phyloP scores from a whole-genome alignment of 2,888 invertebrate genomes.

The Schrankia costaestrigalis region DNA sequence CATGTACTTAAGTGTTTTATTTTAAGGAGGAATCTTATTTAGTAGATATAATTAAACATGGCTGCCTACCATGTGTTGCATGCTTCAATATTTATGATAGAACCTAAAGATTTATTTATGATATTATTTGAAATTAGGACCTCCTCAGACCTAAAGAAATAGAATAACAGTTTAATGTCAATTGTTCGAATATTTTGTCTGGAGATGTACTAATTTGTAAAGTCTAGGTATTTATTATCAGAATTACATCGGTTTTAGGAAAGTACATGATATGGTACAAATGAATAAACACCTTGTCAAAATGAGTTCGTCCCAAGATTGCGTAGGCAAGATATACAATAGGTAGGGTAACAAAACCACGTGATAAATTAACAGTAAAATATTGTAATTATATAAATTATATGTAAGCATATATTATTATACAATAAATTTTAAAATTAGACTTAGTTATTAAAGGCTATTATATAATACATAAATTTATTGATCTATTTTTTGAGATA shows the following conservation, averaged over 20 bases:
- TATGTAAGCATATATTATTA: conserved; percentile 42
- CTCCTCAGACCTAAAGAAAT: conserved; percentile 13
- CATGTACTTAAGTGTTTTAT: conserved; percentile 23
- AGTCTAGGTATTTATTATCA: conserved; percentile 26
- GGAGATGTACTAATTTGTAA: conserved; percentile 23
- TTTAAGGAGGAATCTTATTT: conserved; percentile 11
- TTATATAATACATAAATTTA: conserved; percentile 49
- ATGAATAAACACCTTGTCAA: conserved; percentile 15
- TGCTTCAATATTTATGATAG: conserved; percentile 30
- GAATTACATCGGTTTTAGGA: conserved; percentile 21
- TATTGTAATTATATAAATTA: conserved; percentile 51
- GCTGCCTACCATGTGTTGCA: conserved; percentile 16
- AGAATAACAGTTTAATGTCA: too few relatives aligned
- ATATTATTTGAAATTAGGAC: conserved; percentile 17
- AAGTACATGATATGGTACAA: conserved; percentile 21
- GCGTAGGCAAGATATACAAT: conserved; percentile 32
- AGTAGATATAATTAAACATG: conserved; percentile 17
- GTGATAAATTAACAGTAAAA: conserved; percentile 69
- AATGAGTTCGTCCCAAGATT: conserved; percentile 10
- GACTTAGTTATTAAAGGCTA: conserved; percentile 49
- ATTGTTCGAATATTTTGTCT: conserved; percentile 11
- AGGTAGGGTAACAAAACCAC: conserved; percentile 64
- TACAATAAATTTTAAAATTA: conserved; percentile 55
- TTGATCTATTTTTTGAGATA: conserved; percentile 46
- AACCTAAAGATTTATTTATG: conserved; percentile 28